Percentiles rank a stretch among this genome's conserved stretches.
These are phyloP conservation scores for Polyploca ridens DNA, from an alignment of 2,888 invertebrate species.

Conservation along the genomic window DNA sequence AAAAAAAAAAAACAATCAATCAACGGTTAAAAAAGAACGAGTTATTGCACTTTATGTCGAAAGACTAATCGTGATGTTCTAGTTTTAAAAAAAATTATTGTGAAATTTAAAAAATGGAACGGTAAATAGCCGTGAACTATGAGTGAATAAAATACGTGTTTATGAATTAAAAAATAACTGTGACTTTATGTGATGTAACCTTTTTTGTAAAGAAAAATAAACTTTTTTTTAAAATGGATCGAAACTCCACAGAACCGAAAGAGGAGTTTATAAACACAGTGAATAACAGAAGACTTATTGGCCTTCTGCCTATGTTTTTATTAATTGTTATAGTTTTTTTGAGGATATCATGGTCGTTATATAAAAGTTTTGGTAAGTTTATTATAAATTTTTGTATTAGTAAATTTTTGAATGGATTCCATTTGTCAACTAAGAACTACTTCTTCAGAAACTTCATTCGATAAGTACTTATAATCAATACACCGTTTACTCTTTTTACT, in stretches of 20 bases:
- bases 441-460: too few relatives aligned
- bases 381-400: too few relatives aligned
- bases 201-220: too few relatives aligned
- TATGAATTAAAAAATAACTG: too few relatives aligned
- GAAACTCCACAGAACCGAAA: background rate
- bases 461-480: too few relatives aligned
- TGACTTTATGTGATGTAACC: background rate
- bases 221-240: background rate
- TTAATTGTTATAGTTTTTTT: conserved; percentile 59
- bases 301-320: conserved; percentile 61
- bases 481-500: too few relatives aligned
- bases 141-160: too few relatives aligned
- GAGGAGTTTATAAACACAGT: background rate
- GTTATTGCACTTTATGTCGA: background rate
- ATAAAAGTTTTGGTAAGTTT: conserved; percentile 61
- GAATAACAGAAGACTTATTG: conserved; percentile 38
- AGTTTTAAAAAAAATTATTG: background rate
- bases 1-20: background rate
- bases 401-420: too few relatives aligned
- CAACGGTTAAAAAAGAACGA: background rate
- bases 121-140: too few relatives aligned
- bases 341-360: conserved; percentile 64
- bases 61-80: too few relatives aligned
- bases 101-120: conserved; percentile 1
- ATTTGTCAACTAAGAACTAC: too few relatives aligned